Evolutionary conservation across 2,888 invertebrate species (phyloP).

Genomic region (Trachelus troglodyta): DNA sequence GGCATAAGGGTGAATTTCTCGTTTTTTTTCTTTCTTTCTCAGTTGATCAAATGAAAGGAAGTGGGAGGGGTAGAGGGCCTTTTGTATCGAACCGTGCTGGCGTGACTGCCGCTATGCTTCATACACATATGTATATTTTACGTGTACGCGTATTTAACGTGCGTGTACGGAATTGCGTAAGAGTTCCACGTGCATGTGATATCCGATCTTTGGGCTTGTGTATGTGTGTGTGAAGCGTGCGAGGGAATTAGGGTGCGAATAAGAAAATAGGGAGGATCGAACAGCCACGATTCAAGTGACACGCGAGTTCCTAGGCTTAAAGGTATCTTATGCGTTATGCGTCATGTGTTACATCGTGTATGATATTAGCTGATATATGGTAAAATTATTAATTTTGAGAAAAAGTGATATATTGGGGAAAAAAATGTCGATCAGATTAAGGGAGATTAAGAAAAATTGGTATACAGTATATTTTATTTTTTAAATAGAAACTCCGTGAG

Average conservation of each 20-base stretch:
- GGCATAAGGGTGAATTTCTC: not conserved
- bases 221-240: conserved; percentile 25
- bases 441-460: no score
- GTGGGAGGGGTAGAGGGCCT: not conserved
- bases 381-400: not conserved
- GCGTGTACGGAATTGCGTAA: not conserved
- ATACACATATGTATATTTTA: not conserved
- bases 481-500: not conserved
- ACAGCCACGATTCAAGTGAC: conserved; percentile 20
- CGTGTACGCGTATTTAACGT: not conserved
- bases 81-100: not conserved
- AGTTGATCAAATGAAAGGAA: not conserved
- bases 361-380: not conserved
- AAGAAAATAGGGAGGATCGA: conserved; percentile 33
- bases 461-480: not conserved
- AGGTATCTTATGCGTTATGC: not conserved
- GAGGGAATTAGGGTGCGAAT: conserved; percentile 37
- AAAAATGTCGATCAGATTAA: no score
- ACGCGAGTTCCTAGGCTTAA: not conserved
- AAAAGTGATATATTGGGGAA: not conserved
- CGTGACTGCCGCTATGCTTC: not conserved
- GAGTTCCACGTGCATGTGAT: conserved; percentile 17
- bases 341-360: not conserved
- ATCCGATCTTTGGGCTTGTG: conserved; percentile 12
- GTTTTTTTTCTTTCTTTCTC: not conserved